Evolutionary conservation across 2,888 invertebrate species (phyloP).

Genomic region (Dinocampus coccinellae): DNA sequence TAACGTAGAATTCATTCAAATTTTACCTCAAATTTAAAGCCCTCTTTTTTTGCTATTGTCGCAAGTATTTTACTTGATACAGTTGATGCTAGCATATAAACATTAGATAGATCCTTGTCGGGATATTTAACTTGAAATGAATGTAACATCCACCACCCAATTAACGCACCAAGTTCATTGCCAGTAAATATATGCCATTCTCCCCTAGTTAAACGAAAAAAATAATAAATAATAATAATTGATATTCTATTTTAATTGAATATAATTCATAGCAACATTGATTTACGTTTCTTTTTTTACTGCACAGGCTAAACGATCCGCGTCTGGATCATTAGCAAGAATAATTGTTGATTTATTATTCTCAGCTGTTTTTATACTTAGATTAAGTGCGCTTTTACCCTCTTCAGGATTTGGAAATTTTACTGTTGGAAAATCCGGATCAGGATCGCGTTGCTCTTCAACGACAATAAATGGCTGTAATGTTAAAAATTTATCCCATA

Average conservation of each 20-base stretch:
- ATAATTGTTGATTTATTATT: constrained; percentile 79
- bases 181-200: constrained; percentile 93
- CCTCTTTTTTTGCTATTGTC: constrained; percentile 84
- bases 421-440: constrained; percentile 98
- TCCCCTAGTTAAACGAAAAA: constrained; percentile 71
- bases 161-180: constrained; percentile 93
- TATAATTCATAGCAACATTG: background rate
- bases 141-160: constrained; percentile 93
- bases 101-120: constrained; percentile 72
- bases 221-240: no score
- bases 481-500: background rate
- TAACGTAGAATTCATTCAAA: background rate
- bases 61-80: constrained; percentile 96
- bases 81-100: constrained; percentile 91
- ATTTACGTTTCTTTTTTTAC: constrained; percentile 79
- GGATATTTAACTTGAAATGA: constrained; percentile 72
- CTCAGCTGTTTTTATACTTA: constrained; percentile 85
- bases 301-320: constrained; percentile 92
- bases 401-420: constrained; percentile 99
- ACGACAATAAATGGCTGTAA: constrained; percentile 76
- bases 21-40: constrained; percentile 77
- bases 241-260: background rate
- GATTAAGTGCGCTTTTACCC: constrained; percentile 82
- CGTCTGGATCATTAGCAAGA: constrained; percentile 98
- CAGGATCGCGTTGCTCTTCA: constrained; percentile 84